Base-by-base conservation (phyloP, 2,888 invertebrate genomes). In the Caenorhabditis imperialis region DNA sequence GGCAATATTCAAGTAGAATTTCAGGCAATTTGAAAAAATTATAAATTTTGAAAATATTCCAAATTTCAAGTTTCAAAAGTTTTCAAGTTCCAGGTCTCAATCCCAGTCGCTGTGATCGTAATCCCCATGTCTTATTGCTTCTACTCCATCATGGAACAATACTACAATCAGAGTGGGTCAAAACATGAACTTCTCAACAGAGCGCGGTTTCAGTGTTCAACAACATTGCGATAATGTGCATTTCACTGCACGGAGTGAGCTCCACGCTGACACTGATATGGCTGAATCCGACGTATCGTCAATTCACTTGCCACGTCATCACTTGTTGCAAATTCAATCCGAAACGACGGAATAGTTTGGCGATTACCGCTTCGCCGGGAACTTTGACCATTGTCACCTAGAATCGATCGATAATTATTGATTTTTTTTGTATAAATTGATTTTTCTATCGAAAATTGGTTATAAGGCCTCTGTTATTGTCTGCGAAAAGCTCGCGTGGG, bases 101-200 rank as follows among this genome's bases (percentile, higher is more conserved):
- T 72, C 12, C 71, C 71, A n/a, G 45, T 72, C 16, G 60, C 25
- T 30, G 58, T 72, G 1, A 63, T 72, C 5, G 71, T 72, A 4
- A 20, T 72, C 3, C 71, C 71, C 7, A 72, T 72, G 71, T 18
- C 22, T 2, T 72, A 72, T 38, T 72, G 71, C 37, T 72, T 62
- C 40, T 55, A 61, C 27, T 61, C 71, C 20, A 44, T 55, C 7
- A 44, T 61, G 5, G 23, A 48, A 25, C 48, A 54, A 18, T 42
- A 63, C 20, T 72, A 72, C 20, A 72, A 63, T 47, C 71, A 72
- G 16, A 63, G 71, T 72, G 16, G 48, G 53, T 20, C 8, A 30
- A 10, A 30, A 30, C 6, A 7, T 7, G 30, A 30, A 10, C 30
- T 10, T 30, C 30, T 7, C 30, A 30, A 30, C 10, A 6, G 10